Evolutionary conservation across 2,113 vertebrate genomes (phyloP).

Genomic region (Limanda limanda): DNA sequence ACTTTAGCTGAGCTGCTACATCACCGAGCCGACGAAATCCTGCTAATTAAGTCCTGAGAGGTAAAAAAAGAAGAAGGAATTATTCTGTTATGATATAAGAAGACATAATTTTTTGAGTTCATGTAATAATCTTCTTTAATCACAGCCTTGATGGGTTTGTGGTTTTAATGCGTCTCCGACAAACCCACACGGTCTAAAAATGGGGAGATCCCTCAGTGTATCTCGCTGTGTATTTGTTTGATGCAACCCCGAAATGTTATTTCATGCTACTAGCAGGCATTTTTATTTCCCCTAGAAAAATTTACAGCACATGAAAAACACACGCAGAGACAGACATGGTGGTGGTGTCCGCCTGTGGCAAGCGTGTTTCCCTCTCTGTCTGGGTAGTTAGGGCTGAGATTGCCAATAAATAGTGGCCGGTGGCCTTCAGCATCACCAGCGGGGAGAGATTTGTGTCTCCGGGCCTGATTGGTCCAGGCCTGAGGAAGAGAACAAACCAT

Average conservation of each 20-base stretch:
- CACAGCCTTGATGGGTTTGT: slow-evolving; percentile 39
- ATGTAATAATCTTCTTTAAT: slow-evolving; percentile 57
- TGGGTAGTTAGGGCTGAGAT: slow-evolving; percentile 76
- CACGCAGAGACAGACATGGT: slow-evolving; percentile 35
- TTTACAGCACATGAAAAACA: slow-evolving; percentile 35
- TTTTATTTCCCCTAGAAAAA: slow-evolving; percentile 37
- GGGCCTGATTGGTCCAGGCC: slow-evolving; percentile 69
- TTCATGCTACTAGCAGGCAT: slow-evolving; percentile 22
- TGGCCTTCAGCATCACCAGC: slow-evolving; percentile 77
- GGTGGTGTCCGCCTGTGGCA: slow-evolving; percentile 61
- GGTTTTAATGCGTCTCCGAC: slow-evolving; percentile 33
- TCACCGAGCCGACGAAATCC: slow-evolving; percentile 43
- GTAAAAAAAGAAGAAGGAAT: slow-evolving; percentile 23
- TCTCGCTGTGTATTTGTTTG: slow-evolving; percentile 9
- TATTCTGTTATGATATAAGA: slow-evolving; percentile 24
- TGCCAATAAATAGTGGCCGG: slow-evolving; percentile 81
- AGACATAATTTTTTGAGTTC: neutral
- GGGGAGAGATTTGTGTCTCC: slow-evolving; percentile 78
- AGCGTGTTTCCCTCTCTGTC: slow-evolving; percentile 73
- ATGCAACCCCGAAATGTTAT: slow-evolving; percentile 27
- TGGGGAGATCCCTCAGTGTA: slow-evolving; percentile 37
- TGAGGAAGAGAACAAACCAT: slow-evolving; percentile 74
- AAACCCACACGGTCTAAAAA: slow-evolving; percentile 35
- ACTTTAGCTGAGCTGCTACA: slow-evolving; percentile 38
- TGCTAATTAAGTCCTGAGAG: slow-evolving; percentile 58